Percentiles rank a stretch among this genome's conserved stretches.
Conservation (phyloP, 2,888 invertebrate species). For the Seira musarum region DNA sequence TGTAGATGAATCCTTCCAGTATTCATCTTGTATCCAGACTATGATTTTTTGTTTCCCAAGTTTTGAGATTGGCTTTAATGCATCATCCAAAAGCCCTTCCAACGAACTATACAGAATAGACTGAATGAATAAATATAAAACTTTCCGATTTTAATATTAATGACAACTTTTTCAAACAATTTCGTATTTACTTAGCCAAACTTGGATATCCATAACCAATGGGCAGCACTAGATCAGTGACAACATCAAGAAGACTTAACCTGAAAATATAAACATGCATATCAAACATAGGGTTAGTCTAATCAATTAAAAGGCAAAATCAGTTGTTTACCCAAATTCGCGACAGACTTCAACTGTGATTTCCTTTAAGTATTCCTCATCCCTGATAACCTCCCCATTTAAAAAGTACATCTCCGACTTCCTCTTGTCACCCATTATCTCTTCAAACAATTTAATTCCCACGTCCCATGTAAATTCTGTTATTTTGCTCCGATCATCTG, state of each 20-base stretch:
- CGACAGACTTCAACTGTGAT: constrained; percentile 36
- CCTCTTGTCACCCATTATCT: background rate
- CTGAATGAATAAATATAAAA: background rate
- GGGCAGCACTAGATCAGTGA: constrained; percentile 35
- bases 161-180: background rate
- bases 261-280: constrained; percentile 8
- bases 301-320: too few relatives aligned
- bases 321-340: constrained; percentile 44
- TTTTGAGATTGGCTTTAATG: constrained; percentile 40
- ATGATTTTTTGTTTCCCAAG: background rate
- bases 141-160: background rate
- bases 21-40: constrained; percentile 40
- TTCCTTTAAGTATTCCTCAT: constrained; percentile 9
- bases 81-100: constrained; percentile 9
- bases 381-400: constrained; percentile 14
- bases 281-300: too few relatives aligned
- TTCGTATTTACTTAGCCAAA: constrained; percentile 23
- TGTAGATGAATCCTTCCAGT: constrained; percentile 14
- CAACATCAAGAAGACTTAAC: constrained; percentile 23
- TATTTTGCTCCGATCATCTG: background rate
- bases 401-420: constrained; percentile 21
- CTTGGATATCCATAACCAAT: constrained; percentile 43
- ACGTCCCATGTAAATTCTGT: constrained; percentile 31
- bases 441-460: constrained; percentile 23
- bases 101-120: constrained; percentile 21